Base-by-base conservation (phyloP, 1,140 invertebrate genomes). In the Drosophila mauritiana region DNA sequence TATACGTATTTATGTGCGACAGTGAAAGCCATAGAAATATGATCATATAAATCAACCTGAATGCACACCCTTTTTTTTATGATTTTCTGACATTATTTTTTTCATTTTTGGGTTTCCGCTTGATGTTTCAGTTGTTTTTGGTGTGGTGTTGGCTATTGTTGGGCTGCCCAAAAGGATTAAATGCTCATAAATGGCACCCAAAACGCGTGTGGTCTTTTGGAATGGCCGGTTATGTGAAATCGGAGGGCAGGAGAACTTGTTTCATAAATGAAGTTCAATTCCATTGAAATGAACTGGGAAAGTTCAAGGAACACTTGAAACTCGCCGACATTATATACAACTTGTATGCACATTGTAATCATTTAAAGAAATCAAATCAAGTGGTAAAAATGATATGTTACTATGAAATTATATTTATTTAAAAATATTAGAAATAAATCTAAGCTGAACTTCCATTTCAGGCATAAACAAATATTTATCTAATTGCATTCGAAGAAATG, bases 11-110 rank as follows among this genome's bases (percentile, higher is more conserved):
- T 70, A 79, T 78, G 75, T 34, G 75, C 56, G 80, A 80, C 80
- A 84, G 81, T 80, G 80, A 85, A 84, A 84, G 81, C 81, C 81
- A 85, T 84, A 85, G 73, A 84, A 84, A 80, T 84, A 84, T 80
- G 76, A 62, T 48, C 70, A 46, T 72, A 83, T 83, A 83, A 83
- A 83, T 83, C 80, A 83, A 82, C 62, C 62, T 34, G 62, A 68
- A 56, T 72, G 62, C 81, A 61, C 81, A 77, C 81, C 81, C 62
- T 85, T 76, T 80, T 77, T 73, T 13, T 39, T 31, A 31, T 31
- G 8, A 13, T 39, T 39, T 39, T 39, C 4, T 37, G 0, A 1
- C 10, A 11, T 37, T 11, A 13, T 11, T 37, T 37, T 12, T 37
- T 37, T 34, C 6, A 34, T 34, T 62, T 36, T 62, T 45, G 42